Conservation (phyloP, 2,113 vertebrate genomes). For the Mormoops blainvillei region DNA sequence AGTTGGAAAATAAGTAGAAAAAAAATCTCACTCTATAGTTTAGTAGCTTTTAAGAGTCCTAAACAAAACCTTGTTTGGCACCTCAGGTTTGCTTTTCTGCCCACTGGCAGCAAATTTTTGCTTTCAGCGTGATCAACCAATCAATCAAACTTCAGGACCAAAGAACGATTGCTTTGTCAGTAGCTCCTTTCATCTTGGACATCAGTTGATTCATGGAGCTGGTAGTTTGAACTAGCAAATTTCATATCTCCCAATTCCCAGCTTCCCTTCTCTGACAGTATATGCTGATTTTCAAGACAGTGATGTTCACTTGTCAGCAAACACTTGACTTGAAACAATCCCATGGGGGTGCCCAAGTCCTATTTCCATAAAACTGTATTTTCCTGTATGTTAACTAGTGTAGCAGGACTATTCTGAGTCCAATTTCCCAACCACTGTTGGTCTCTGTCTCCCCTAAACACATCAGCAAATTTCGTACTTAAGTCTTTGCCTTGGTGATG, state of each 20-base stretch:
- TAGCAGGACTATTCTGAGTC: neutral
- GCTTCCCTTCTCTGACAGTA: neutral
- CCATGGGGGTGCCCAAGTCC: neutral
- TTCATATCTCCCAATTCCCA: slow-evolving; percentile 2
- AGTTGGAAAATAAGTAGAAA: neutral
- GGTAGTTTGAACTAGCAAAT: slow-evolving; percentile 39
- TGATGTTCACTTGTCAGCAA: slow-evolving; percentile 16
- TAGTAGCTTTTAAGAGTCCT: neutral
- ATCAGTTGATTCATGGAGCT: slow-evolving; percentile 20
- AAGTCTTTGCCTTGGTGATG: slow-evolving; percentile 4
- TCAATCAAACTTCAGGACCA: slow-evolving; percentile 39
- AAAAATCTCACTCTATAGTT: neutral
- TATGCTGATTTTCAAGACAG: neutral
- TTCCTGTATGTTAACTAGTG: neutral
- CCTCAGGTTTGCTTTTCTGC: neutral
- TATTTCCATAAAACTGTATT: neutral
- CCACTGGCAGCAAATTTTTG: slow-evolving; percentile 31
- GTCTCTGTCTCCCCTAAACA: neutral
- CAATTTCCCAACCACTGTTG: neutral
- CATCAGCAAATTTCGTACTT: slow-evolving; percentile 4
- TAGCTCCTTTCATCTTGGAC: slow-evolving; percentile 2
- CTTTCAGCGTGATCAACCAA: slow-evolving; percentile 11
- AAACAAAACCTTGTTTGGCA: slow-evolving; percentile 5
- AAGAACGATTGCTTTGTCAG: slow-evolving; percentile 45
- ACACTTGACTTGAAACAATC: neutral